These are phyloP conservation scores for Drosophila cardini DNA, from an alignment of 1,140 invertebrate species.

Conservation along the genomic window DNA sequence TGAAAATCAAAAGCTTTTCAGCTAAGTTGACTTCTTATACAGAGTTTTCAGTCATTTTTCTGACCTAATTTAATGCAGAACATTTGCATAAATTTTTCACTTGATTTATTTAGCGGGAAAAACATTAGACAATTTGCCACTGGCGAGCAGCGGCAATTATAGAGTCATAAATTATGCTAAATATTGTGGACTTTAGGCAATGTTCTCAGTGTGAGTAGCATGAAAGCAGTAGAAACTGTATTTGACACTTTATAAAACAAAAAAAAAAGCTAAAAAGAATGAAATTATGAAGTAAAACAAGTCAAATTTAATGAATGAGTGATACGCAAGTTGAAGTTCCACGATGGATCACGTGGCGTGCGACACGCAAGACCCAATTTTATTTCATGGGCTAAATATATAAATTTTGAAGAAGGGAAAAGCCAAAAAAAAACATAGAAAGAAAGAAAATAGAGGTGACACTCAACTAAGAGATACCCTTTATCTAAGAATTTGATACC, in stretches of 20 bases:
- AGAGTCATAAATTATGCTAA: conserved; percentile 67
- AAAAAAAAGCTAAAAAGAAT: conserved; percentile 7
- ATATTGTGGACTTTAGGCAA: conserved; percentile 25
- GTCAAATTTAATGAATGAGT: conserved; percentile 27
- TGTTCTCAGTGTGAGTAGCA: neutral
- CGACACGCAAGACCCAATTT: conserved; percentile 75
- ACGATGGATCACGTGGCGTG: conserved; percentile 49
- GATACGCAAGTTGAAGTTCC: conserved; percentile 22
- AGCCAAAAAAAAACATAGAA: conserved; percentile 27
- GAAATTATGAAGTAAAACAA: conserved; percentile 20
- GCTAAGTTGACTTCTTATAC: neutral
- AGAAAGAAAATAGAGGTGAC: neutral
- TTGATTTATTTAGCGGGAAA: conserved; percentile 67
- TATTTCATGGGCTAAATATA: conserved; percentile 57
- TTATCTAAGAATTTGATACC: no score
- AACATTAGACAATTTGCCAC: conserved; percentile 52
- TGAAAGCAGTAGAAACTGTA: conserved; percentile 52
- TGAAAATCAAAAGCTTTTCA: neutral
- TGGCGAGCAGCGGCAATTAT: conserved; percentile 52
- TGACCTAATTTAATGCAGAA: conserved; percentile 47
- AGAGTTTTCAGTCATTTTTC: conserved; percentile 17
- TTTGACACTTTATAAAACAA: conserved; percentile 66
- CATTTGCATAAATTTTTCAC: conserved; percentile 70
- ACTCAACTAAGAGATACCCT: no score
- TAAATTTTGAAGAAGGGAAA: conserved; percentile 33